phyloP scores from a whole-genome alignment of 2,888 invertebrate genomes.

The Drosophila picticornis region DNA sequence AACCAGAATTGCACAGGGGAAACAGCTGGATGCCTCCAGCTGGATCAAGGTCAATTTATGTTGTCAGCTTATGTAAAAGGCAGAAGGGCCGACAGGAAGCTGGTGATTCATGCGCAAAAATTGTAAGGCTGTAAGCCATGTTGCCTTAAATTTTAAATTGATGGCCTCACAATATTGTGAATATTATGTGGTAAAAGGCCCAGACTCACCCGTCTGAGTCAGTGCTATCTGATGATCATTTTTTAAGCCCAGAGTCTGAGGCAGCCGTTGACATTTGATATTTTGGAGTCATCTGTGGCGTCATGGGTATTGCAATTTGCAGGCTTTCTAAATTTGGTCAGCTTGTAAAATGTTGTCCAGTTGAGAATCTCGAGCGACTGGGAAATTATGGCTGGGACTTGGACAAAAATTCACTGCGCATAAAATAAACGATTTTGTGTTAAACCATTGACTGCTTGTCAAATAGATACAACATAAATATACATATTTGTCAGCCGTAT shows the following conservation, averaged over 20 bases:
- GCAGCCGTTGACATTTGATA: conserved; percentile 74
- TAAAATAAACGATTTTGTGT: conserved; percentile 32
- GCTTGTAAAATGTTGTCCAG: conserved; percentile 33
- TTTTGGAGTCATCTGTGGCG: conserved; percentile 37
- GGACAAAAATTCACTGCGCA: conserved; percentile 3
- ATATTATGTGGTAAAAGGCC: conserved; percentile 18
- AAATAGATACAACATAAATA: conserved; percentile 36
- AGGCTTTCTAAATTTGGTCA: conserved; percentile 74
- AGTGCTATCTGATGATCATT: conserved; percentile 16
- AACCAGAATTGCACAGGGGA: conserved; percentile 35
- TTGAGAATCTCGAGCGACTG: conserved; percentile 6
- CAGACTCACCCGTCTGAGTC: conserved; percentile 29
- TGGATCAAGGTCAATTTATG: conserved; percentile 59
- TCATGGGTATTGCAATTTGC: conserved; percentile 50
- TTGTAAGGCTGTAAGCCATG: conserved; percentile 42
- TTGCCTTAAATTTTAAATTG: conserved; percentile 55
- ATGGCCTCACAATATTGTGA: conserved; percentile 28
- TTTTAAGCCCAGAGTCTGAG: conserved; percentile 28
- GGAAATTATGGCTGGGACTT: conserved; percentile 15
- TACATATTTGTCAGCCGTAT: conserved; percentile 64
- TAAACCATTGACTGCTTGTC: conserved; percentile 37
- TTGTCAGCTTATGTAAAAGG: conserved; percentile 31
- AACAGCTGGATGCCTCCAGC: conserved; percentile 23
- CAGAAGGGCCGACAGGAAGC: conserved; percentile 39
- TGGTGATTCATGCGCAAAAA: conserved; percentile 46